These are phyloP conservation scores for Columbina picui DNA, from an alignment of 2,113 vertebrate genomes.

Conservation along the genomic window DNA sequence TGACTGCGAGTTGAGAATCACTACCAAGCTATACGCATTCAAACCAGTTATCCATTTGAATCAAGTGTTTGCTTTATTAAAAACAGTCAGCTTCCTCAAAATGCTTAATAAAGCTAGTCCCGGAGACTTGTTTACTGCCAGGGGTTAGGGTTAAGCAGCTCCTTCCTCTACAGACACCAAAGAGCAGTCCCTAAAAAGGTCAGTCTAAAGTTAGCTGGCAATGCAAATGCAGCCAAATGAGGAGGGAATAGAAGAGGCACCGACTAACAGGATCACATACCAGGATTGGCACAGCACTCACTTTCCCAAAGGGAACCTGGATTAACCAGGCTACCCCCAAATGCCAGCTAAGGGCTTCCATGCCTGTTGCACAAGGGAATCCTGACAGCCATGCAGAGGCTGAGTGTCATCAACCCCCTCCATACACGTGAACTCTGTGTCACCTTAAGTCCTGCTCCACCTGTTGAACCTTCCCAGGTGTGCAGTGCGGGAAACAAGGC, in stretches of 20 bases:
- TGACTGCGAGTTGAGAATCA: neutral
- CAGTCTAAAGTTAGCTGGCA: neutral
- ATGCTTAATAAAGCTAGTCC: neutral
- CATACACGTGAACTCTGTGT: accelerated
- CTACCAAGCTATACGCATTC: neutral
- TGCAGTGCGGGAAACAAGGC: neutral
- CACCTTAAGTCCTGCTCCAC: neutral
- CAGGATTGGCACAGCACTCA: neutral
- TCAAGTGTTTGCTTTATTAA: neutral
- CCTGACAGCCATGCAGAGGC: accelerated
- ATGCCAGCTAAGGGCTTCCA: neutral
- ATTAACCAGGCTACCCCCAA: neutral
- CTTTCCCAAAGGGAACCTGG: neutral
- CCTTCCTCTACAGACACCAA: neutral
- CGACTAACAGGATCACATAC: neutral
- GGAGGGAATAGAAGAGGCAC: neutral
- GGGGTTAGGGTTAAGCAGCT: neutral
- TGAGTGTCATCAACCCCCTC: neutral
- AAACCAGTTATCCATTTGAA: neutral
- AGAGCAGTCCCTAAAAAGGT: neutral
- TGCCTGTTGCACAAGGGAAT: neutral
- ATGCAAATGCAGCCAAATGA: neutral
- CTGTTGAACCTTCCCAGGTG: neutral
- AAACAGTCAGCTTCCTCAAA: neutral
- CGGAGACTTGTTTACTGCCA: neutral